Percentiles rank a stretch among this genome's conserved stretches.
Conservation (phyloP, 2,888 invertebrate genomes). For the Vannuccia rotundouncinata region DNA sequence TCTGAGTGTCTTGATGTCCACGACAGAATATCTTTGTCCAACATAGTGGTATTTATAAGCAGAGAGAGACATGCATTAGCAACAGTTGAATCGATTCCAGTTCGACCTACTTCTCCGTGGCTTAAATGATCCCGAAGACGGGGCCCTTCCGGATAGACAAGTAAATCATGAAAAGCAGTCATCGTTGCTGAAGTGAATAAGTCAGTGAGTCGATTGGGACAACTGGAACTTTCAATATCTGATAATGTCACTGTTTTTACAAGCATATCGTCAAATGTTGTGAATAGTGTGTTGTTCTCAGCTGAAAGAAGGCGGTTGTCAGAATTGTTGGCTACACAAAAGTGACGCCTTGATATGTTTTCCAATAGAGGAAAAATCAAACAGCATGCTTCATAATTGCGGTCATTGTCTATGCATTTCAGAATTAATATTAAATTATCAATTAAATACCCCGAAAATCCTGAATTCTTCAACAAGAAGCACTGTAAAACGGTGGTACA, state of each 20-base stretch:
- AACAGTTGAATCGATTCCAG: neutral
- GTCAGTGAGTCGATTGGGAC: neutral
- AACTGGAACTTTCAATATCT: neutral
- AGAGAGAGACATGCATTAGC: neutral
- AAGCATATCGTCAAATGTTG: slow-evolving; percentile 1
- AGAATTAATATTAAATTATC: too few species aligned
- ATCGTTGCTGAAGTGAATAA: neutral
- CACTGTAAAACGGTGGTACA: neutral
- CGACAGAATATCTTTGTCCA: neutral
- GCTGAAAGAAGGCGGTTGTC: neutral
- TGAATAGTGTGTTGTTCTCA: neutral
- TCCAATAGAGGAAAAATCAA: neutral
- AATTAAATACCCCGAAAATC: too few species aligned
- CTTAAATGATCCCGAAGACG: slow-evolving; percentile 7
- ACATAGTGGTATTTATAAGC: neutral
- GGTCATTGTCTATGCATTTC: too few species aligned
- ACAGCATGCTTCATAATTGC: neutral
- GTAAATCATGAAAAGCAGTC: neutral
- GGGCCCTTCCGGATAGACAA: neutral
- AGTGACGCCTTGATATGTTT: neutral
- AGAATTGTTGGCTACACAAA: neutral
- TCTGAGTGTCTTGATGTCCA: neutral
- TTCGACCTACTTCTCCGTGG: neutral
- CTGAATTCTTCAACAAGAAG: neutral
- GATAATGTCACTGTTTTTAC: neutral